Evolutionary conservation across 1,140 invertebrate genomes (phyloP).

Genomic region (Physella acuta): DNA sequence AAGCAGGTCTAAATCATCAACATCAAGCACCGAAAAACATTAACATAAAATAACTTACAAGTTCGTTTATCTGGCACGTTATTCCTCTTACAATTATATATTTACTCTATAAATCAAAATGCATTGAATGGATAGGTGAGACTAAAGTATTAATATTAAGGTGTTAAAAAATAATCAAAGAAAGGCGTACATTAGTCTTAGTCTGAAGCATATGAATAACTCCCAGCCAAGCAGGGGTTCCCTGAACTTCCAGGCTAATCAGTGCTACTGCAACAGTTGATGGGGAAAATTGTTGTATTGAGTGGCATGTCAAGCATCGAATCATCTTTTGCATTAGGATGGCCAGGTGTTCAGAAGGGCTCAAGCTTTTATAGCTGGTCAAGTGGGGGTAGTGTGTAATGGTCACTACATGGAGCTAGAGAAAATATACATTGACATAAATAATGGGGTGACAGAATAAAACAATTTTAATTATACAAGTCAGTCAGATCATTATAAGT

Average conservation of each 20-base stretch:
- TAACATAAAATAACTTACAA: slow-evolving; percentile 21
- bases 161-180: too few relatives aligned
- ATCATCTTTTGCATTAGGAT: slow-evolving; percentile 49
- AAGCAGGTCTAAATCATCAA: too few relatives aligned
- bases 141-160: too few relatives aligned
- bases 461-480: too few relatives aligned
- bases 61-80: neutral
- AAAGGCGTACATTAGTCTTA: slow-evolving; percentile 51
- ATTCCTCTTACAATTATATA: neutral
- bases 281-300: slow-evolving; percentile 43
- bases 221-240: slow-evolving; percentile 48
- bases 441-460: too few relatives aligned
- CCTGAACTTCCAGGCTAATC: slow-evolving; percentile 54
- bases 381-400: slow-evolving; percentile 54
- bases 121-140: too few relatives aligned
- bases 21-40: too few relatives aligned
- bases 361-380: slow-evolving; percentile 48
- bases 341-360: slow-evolving; percentile 51
- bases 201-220: slow-evolving; percentile 49
- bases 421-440: neutral
- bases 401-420: slow-evolving; percentile 54
- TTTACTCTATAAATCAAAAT: too few relatives aligned
- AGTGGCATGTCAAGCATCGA: slow-evolving; percentile 43
- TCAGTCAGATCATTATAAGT: too few relatives aligned
- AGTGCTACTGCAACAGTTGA: slow-evolving; percentile 49